Conservation (phyloP, 2,113 vertebrate species). For the Pontoporia blainvillei region DNA sequence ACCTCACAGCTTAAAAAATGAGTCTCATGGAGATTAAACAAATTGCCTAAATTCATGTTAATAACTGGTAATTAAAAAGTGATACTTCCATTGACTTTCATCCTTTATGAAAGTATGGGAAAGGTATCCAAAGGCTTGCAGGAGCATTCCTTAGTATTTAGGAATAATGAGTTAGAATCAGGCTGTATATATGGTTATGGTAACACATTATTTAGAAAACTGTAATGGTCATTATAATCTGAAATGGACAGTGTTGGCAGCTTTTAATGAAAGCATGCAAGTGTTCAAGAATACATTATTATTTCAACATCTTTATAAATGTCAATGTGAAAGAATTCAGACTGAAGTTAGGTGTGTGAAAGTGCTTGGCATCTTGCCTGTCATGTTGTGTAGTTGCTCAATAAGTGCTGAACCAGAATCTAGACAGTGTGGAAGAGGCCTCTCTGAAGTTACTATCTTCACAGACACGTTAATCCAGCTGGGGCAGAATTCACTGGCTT, state of each 20-base stretch:
- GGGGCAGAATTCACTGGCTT: constrained; percentile 49
- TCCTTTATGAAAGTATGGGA: not conserved
- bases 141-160: not conserved
- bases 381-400: not conserved
- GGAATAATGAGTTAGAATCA: not conserved
- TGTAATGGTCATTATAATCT: not conserved
- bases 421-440: not conserved
- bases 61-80: not conserved
- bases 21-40: not conserved
- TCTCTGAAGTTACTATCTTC: constrained; percentile 27
- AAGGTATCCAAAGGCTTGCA: not conserved
- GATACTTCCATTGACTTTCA: not conserved
- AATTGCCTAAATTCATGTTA: not conserved
- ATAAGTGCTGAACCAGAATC: constrained; percentile 8
- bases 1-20: not conserved
- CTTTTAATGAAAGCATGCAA: not conserved
- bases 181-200: not conserved
- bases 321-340: not conserved
- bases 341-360: not conserved
- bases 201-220: not conserved
- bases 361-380: not conserved
- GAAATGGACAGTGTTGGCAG: not conserved
- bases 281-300: not conserved
- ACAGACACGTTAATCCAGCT: constrained; percentile 59
- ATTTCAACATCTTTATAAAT: not conserved